These are phyloP conservation scores for Ichneumoninae sp. DNA, from an alignment of 2,888 invertebrate species.

Conservation along the genomic window DNA sequence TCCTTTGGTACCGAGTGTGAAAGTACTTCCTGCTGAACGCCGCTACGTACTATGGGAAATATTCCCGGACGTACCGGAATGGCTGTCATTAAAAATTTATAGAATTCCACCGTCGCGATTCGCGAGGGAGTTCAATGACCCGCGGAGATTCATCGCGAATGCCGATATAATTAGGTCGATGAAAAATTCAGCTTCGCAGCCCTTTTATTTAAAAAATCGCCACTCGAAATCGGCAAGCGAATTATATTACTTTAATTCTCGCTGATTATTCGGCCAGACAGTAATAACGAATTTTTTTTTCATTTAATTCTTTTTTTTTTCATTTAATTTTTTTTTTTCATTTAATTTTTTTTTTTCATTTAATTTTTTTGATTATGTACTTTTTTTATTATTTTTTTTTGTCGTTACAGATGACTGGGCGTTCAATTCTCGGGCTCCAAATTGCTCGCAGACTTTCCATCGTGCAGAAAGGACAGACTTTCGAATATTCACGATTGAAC, in stretches of 20 bases:
- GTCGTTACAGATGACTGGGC: no score
- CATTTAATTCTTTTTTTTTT: not conserved
- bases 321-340: not conserved
- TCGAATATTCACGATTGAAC: slow-evolving; percentile 27
- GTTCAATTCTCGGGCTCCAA: not conserved
- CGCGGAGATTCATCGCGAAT: slow-evolving; percentile 9
- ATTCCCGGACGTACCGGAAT: slow-evolving; percentile 49
- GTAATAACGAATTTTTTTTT: slow-evolving; percentile 4
- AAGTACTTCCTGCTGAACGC: slow-evolving; percentile 63
- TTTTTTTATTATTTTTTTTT: not conserved
- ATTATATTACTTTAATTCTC: slow-evolving; percentile 11
- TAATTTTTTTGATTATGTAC: not conserved
- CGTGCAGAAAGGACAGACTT: not conserved
- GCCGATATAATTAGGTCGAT: not conserved
- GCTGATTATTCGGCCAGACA: slow-evolving; percentile 8
- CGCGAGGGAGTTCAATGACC: slow-evolving; percentile 48
- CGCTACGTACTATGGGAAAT: slow-evolving; percentile 57
- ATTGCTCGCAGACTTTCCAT: not conserved
- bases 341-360: not conserved
- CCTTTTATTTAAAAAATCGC: slow-evolving; percentile 23
- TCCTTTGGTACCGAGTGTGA: slow-evolving; percentile 60
- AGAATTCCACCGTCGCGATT: slow-evolving; percentile 53
- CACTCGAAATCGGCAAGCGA: slow-evolving; percentile 17
- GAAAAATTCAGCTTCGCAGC: not conserved
- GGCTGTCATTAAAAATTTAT: slow-evolving; percentile 66